Percentiles rank a stretch among this genome's conserved stretches.
These are phyloP conservation scores for Lerema accius DNA, from an alignment of 1,140 invertebrate genomes.

Conservation along the genomic window DNA sequence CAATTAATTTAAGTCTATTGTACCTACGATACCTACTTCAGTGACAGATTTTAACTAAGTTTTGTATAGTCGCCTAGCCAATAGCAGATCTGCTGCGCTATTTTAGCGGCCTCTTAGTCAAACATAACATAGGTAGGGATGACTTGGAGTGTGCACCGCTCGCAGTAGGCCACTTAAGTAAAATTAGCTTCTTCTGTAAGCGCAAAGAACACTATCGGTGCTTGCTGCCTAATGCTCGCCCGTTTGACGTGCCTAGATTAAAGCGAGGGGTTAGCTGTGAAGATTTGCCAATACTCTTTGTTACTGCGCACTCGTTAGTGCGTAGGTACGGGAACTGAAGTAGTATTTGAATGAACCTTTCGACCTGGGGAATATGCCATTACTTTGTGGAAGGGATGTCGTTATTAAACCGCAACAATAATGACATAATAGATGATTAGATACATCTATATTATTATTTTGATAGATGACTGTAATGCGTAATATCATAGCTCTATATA, in stretches of 20 bases:
- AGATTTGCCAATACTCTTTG: constrained; percentile 63
- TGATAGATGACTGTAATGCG: too few species aligned
- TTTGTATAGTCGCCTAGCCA: too few species aligned
- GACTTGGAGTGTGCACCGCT: constrained; percentile 57
- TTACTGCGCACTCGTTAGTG: constrained; percentile 40
- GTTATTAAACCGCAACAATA: not conserved
- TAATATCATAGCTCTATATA: too few species aligned
- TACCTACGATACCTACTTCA: too few species aligned
- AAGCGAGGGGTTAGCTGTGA: constrained; percentile 54
- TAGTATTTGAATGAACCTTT: not conserved
- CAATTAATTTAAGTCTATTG: too few species aligned
- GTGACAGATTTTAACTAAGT: too few species aligned
- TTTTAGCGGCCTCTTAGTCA: constrained; percentile 61
- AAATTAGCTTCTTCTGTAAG: constrained; percentile 80
- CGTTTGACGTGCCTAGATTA: constrained; percentile 71
- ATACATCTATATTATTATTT: too few species aligned
- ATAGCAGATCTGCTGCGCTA: constrained; percentile 37
- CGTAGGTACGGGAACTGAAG: not conserved
- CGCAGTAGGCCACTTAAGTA: constrained; percentile 79
- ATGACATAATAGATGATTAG: too few species aligned
- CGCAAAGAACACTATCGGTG: constrained; percentile 80
- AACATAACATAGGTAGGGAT: constrained; percentile 52
- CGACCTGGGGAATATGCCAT: not conserved
- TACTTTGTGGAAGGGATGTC: not conserved
- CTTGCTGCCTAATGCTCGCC: constrained; percentile 72